phyloP scores from a whole-genome alignment of 2,113 vertebrate genomes.

The Ophthalmolycus amberensis region DNA sequence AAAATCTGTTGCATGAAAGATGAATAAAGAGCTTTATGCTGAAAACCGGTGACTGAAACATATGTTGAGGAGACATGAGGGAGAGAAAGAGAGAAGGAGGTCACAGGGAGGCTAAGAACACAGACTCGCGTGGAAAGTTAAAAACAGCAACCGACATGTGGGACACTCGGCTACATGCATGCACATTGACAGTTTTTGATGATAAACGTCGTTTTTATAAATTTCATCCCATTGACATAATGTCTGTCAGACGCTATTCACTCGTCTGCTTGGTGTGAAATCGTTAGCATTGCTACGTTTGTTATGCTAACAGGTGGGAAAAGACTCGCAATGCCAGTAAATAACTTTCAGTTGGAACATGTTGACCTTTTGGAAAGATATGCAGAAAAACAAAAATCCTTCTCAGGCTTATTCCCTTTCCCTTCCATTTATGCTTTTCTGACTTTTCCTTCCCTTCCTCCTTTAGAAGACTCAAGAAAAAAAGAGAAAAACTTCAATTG shows the following conservation, averaged over 20 bases:
- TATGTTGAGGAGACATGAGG: slow-evolving; percentile 41
- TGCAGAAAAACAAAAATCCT: slow-evolving; percentile 20
- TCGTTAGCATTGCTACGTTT: background rate
- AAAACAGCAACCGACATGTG: background rate
- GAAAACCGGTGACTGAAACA: slow-evolving; percentile 55
- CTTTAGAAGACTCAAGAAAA: slow-evolving; percentile 65
- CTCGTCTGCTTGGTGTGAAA: background rate
- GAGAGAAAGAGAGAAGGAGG: slow-evolving; percentile 31
- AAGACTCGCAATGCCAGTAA: background rate
- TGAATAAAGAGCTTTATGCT: slow-evolving; percentile 51
- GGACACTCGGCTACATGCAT: background rate
- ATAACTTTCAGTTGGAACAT: slow-evolving; percentile 14
- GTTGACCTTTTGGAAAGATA: slow-evolving; percentile 29
- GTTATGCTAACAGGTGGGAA: background rate
- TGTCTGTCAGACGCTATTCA: background rate
- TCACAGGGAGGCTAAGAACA: slow-evolving; percentile 48
- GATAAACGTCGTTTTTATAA: background rate
- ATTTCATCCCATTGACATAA: background rate
- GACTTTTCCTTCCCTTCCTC: slow-evolving; percentile 55
- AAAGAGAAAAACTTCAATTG: slow-evolving; percentile 53
- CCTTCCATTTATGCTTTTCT: slow-evolving; percentile 24
- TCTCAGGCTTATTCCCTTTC: slow-evolving; percentile 21
- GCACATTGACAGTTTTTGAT: background rate
- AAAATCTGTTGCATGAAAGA: slow-evolving; percentile 58
- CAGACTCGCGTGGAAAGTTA: slow-evolving; percentile 32